Evolutionary conservation across 2,797 vertebrate genomes (phyloP), one percentile per base, ranked within the genome.

Genomic region (Danio albolineatus): DNA sequence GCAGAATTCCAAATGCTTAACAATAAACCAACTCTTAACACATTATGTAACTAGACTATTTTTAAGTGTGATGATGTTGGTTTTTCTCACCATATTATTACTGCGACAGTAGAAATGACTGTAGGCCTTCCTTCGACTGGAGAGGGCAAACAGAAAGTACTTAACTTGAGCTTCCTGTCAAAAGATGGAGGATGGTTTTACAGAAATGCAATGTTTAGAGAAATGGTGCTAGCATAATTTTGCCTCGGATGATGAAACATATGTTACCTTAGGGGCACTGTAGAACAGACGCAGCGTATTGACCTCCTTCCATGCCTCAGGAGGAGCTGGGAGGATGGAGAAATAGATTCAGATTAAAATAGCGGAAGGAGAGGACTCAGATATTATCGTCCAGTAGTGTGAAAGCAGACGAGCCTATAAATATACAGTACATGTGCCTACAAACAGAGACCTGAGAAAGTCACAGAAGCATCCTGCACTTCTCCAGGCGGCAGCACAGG

Each of bases 91-190:
- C 96, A 97, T 86, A 90, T 95, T 96, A 90, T 82, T 97, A 92
- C 91, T 98, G 83, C 95, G 92, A 90, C 97, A 99, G 86, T 98
- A 95, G 87, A 96, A 92, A 67, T 99, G 97, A 85, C 92, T 97
- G 90, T 95, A 96, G 64, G 89, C 93, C 90, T 95, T 96, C 88
- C 95, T 96, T 79, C 97, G 95, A 88, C 93, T 96, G 70, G 92
- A 93, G 84, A 99, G 93, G 44, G 95, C 94, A 91, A 99, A 98
- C 56, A 90, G 74, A 72, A 98, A 98, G 87, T 97, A 96, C 82
- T 95, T 96, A 76, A 92, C 91, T 85, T 93, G 91, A 66, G 94
- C 96, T 87, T 97, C 96, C 97, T 98, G 89, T 77, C 84, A 72
- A 84, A 38, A 70, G 8, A 16, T 71, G 48, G 21, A 48, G 16